Evolutionary conservation across 2,113 vertebrate species (phyloP).

Genomic region (Romanogobio albipinnatus): DNA sequence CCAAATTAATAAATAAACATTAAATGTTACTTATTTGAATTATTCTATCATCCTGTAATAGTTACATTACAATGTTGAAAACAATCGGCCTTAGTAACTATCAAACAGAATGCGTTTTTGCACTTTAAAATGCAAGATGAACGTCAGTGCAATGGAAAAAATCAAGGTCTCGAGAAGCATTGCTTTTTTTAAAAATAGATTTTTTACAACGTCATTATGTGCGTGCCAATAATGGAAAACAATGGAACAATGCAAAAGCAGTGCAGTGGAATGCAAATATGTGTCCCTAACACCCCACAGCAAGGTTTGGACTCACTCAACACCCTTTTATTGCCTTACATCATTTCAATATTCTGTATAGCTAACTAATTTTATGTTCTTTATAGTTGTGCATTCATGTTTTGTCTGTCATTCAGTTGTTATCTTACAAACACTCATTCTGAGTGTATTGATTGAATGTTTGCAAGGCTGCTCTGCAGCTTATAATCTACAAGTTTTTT

Average conservation of each 20-base stretch:
- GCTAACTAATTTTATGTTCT: background rate
- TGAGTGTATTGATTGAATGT: constrained; percentile 1
- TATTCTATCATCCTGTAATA: background rate
- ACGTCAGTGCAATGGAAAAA: no score
- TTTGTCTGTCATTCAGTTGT: background rate
- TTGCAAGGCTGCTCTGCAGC: background rate
- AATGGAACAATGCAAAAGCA: no score
- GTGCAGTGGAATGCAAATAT: no score
- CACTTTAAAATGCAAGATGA: background rate
- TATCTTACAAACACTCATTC: constrained; percentile 8
- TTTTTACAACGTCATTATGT: no score
- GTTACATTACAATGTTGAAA: background rate
- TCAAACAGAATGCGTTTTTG: background rate
- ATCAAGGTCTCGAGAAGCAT: no score
- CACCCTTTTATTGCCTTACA: background rate
- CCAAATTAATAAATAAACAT: background rate
- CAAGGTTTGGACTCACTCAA: background rate
- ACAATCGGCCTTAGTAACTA: background rate
- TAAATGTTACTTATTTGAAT: background rate
- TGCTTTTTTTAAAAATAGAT: no score
- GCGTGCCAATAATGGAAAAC: no score
- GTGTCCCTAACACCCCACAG: no score
- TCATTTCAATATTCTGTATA: background rate
- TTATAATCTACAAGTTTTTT: constrained; percentile 3
- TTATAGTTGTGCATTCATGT: constrained; percentile 6